These are phyloP conservation scores for Stegostoma tigrinum DNA, from an alignment of 2,113 vertebrate species.

Conservation along the genomic window DNA sequence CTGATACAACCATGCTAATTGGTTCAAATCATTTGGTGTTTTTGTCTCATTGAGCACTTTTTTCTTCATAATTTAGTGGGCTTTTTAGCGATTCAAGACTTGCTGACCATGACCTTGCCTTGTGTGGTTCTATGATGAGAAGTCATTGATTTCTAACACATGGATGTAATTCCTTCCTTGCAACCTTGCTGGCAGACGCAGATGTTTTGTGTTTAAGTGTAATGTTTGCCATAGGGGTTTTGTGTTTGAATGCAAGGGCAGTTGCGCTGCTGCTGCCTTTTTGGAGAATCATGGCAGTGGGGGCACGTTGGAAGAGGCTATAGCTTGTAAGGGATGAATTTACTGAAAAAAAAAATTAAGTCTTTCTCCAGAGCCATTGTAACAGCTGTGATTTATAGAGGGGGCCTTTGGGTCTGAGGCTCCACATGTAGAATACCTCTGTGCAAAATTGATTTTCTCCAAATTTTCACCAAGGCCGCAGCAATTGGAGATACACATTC, in stretches of 20 bases:
- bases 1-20: neutral
- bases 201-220: neutral
- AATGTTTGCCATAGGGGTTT: neutral
- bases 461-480: constrained; percentile 22
- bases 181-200: neutral
- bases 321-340: neutral
- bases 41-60: neutral
- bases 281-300: neutral
- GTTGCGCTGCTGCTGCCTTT: neutral
- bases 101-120: neutral
- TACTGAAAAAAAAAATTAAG: constrained; percentile 2
- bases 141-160: neutral
- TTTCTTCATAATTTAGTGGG: neutral
- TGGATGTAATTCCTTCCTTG: neutral
- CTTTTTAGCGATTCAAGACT: neutral
- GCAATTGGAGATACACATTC: constrained; percentile 12
- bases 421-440: constrained; percentile 19
- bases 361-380: neutral
- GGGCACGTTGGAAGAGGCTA: neutral
- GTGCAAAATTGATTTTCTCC: constrained; percentile 28
- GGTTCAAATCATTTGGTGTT: neutral
- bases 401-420: neutral
- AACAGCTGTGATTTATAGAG: constrained; percentile 23
- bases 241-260: neutral
- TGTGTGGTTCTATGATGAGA: neutral